Conservation (phyloP, 1,140 invertebrate species). For the Drosophila kohkoa region DNA sequence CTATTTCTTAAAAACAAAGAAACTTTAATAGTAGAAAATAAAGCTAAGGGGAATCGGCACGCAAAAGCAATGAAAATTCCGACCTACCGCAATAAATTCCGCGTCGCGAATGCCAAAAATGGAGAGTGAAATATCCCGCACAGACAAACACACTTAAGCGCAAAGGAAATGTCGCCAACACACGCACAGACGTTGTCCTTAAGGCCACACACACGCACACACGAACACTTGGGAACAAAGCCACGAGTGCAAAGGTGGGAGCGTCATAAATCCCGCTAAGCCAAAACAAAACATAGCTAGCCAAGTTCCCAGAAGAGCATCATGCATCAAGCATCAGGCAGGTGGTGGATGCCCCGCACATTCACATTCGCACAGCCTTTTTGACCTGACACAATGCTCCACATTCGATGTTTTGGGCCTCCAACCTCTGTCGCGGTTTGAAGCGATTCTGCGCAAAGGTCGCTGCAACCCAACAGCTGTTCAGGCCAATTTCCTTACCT, state of each 20-base stretch:
- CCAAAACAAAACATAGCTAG: conserved; percentile 70
- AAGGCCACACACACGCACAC: conserved; percentile 47
- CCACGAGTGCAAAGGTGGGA: conserved; percentile 8
- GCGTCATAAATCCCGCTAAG: conserved; percentile 74
- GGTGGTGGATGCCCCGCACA: conserved; percentile 37
- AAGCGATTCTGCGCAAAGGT: conserved; percentile 49
- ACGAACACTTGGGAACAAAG: conserved; percentile 11
- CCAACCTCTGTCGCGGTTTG: conserved; percentile 35
- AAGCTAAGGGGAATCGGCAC: neutral
- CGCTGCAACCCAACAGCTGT: conserved; percentile 63
- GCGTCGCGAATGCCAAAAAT: conserved; percentile 67
- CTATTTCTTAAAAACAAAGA: neutral
- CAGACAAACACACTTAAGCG: conserved; percentile 6
- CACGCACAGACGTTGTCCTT: conserved; percentile 48
- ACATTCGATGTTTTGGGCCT: conserved; percentile 72
- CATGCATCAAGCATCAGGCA: conserved; percentile 57
- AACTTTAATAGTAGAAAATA: neutral
- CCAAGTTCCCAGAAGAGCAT: conserved; percentile 40
- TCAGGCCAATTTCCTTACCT: conserved; percentile 60
- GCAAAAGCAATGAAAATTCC: conserved; percentile 74
- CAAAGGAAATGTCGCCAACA: conserved; percentile 35
- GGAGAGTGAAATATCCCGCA: conserved; percentile 66
- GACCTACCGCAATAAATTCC: conserved; percentile 84
- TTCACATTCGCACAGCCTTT: conserved; percentile 45
- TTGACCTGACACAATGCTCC: conserved; percentile 83